Conservation (phyloP, 2,113 vertebrate species). For the Opisthocomus hoazin region DNA sequence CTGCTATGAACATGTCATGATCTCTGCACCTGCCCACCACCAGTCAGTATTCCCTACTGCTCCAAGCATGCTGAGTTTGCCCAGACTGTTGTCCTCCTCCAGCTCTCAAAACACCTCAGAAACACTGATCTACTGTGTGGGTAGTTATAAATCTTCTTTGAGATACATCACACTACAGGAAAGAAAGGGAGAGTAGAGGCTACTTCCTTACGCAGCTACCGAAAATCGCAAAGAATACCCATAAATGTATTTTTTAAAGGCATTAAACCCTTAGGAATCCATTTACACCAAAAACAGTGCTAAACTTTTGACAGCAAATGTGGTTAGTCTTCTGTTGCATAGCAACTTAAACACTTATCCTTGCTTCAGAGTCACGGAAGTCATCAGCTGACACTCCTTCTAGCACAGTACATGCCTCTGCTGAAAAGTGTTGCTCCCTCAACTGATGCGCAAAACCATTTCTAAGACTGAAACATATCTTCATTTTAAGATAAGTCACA, state of each 20-base stretch:
- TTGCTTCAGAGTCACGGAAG: neutral
- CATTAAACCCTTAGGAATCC: neutral
- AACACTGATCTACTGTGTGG: neutral
- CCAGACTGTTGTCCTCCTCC: neutral
- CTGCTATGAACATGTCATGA: neutral
- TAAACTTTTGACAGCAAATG: neutral
- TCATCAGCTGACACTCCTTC: neutral
- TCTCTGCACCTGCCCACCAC: neutral
- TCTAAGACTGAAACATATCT: neutral
- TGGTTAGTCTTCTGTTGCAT: neutral
- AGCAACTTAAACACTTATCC: neutral
- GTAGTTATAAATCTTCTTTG: neutral
- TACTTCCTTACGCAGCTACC: neutral
- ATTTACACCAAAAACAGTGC: neutral
- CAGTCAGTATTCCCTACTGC: neutral
- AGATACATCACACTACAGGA: neutral
- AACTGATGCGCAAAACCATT: neutral
- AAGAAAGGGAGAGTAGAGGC: neutral
- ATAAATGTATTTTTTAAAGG: neutral
- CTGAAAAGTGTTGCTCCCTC: rapidly evolving
- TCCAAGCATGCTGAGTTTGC: neutral
- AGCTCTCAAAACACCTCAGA: neutral
- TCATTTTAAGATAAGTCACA: neutral
- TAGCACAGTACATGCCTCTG: neutral
- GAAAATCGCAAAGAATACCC: neutral